Evolutionary conservation across 2,797 vertebrate genomes (phyloP).

Genomic region (Bradypodion pumilum): DNA sequence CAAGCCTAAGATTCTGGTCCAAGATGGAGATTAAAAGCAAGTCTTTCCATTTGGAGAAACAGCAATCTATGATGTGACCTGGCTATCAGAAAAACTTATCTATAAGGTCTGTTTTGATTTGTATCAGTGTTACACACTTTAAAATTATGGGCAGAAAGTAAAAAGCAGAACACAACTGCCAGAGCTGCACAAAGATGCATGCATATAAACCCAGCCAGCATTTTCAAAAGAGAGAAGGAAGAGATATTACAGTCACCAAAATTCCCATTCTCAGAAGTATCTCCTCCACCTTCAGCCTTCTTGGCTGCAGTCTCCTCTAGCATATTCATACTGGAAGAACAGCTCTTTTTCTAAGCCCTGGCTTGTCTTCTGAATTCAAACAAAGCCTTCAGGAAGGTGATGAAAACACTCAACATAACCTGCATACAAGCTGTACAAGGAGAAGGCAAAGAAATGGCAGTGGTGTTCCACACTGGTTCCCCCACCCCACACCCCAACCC

Average conservation of each 20-base stretch:
- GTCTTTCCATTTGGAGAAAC: no score
- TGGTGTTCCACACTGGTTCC: neutral
- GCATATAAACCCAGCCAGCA: neutral
- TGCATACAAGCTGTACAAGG: no score
- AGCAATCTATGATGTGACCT: no score
- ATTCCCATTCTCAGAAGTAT: neutral
- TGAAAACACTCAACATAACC: neutral
- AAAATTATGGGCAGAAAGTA: no score
- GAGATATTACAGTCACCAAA: neutral
- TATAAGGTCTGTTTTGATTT: no score
- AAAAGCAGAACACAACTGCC: neutral
- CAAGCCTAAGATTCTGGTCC: no score
- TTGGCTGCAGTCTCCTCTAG: neutral
- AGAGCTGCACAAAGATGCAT: neutral
- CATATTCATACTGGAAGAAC: neutral
- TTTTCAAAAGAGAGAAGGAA: neutral
- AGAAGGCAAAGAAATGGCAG: neutral
- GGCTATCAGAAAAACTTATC: neutral
- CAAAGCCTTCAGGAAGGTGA: neutral
- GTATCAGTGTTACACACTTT: no score
- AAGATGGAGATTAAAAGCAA: no score
- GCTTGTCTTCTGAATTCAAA: neutral
- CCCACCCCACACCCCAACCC: neutral
- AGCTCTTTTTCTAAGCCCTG: neutral
- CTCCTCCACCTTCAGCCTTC: neutral